Conservation (phyloP, 2,113 vertebrate genomes). For the Gadus macrocephalus region DNA sequence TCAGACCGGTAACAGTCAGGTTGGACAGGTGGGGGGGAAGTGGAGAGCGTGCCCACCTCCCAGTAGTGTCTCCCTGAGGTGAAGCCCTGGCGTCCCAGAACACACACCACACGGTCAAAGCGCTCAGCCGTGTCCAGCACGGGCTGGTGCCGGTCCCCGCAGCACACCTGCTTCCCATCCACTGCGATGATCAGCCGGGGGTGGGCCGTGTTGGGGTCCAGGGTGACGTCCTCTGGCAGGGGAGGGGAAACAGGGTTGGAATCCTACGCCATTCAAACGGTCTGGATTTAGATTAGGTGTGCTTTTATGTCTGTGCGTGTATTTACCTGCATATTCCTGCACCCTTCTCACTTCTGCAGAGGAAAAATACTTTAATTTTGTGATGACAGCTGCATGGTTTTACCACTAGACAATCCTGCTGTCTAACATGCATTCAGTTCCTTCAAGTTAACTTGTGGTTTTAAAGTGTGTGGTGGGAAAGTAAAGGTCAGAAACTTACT, state of each 20-base stretch:
- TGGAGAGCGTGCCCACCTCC: constrained; percentile 49
- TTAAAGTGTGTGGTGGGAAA: neutral
- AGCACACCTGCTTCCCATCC: constrained; percentile 62
- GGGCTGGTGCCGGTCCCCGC: constrained; percentile 50
- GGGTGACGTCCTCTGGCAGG: constrained; percentile 59
- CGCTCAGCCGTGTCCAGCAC: constrained; percentile 51
- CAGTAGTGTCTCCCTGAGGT: constrained; percentile 70
- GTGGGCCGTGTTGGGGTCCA: constrained; percentile 67
- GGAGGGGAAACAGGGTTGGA: neutral
- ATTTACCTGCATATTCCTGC: constrained; percentile 68
- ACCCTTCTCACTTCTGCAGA: constrained; percentile 54
- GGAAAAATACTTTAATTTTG: neutral
- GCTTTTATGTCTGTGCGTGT: too few relatives aligned
- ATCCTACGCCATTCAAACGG: neutral
- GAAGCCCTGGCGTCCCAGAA: constrained; percentile 64
- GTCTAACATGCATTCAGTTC: too few relatives aligned
- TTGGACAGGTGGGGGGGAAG: too few relatives aligned
- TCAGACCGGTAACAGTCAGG: too few relatives aligned
- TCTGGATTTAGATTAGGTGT: too few relatives aligned
- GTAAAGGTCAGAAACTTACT: constrained; percentile 36
- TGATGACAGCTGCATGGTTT: too few relatives aligned
- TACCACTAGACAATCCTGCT: too few relatives aligned
- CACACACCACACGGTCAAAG: constrained; percentile 71
- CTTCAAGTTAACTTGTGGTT: too few relatives aligned
- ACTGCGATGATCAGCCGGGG: constrained; percentile 67